Percentiles rank a stretch among this genome's conserved stretches.
These are phyloP conservation scores for Nycticebus coucang DNA, from an alignment of 2,113 vertebrate species.

Conservation along the genomic window DNA sequence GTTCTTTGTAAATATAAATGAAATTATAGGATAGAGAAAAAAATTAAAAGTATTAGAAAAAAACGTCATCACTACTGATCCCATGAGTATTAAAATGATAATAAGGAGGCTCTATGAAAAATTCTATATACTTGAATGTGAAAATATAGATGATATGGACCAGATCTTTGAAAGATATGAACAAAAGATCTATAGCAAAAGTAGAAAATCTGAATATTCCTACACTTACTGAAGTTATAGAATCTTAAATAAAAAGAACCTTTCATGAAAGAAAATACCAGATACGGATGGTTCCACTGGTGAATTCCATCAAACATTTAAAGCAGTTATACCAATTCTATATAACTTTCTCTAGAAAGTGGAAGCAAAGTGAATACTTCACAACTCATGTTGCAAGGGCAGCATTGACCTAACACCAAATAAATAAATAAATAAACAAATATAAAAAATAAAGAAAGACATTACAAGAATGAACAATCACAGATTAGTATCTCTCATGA, in stretches of 20 bases:
- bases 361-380: background rate
- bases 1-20: background rate
- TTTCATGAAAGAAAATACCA: background rate
- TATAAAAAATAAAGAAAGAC: background rate
- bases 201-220: background rate
- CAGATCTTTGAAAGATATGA: background rate
- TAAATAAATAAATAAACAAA: no score
- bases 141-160: background rate
- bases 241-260: background rate
- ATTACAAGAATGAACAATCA: background rate
- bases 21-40: background rate
- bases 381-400: background rate
- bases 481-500: background rate
- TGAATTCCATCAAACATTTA: background rate
- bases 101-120: background rate
- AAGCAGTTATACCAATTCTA: background rate
- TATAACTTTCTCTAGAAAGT: background rate
- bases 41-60: background rate
- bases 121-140: background rate
- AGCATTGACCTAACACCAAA: background rate
- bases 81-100: background rate
- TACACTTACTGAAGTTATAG: background rate
- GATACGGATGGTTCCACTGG: background rate
- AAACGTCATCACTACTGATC: background rate
- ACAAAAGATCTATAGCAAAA: background rate